These are phyloP conservation scores for Mylabris phalerata DNA, from an alignment of 1,140 invertebrate species.

Conservation along the genomic window DNA sequence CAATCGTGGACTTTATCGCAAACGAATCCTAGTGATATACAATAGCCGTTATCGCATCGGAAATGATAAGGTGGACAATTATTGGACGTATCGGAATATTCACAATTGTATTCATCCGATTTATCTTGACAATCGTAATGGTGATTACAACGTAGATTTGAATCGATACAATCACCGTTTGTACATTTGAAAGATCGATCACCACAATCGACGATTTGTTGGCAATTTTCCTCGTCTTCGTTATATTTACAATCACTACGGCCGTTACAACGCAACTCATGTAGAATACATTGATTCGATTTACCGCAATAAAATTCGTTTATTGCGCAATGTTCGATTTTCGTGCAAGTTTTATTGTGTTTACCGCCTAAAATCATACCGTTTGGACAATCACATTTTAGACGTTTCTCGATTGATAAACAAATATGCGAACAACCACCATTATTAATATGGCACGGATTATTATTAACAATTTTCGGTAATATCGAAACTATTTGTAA, in stretches of 20 bases:
- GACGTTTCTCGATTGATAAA: slow-evolving; percentile 36
- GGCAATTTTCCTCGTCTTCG: slow-evolving; percentile 61
- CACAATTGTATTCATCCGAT: slow-evolving; percentile 66
- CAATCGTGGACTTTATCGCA: slow-evolving; percentile 76
- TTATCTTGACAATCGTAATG: slow-evolving; percentile 67
- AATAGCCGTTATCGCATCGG: slow-evolving; percentile 51
- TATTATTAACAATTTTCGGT: slow-evolving; percentile 30
- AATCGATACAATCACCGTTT: slow-evolving; percentile 46
- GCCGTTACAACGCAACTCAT: slow-evolving; percentile 61
- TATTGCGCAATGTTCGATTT: slow-evolving; percentile 40
- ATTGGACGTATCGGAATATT: slow-evolving; percentile 28
- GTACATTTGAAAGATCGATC: slow-evolving; percentile 50
- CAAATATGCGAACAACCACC: slow-evolving; percentile 71
- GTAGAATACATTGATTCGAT: slow-evolving; percentile 56
- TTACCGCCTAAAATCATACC: slow-evolving; percentile 46
- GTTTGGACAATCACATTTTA: slow-evolving; percentile 53
- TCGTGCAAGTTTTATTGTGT: slow-evolving; percentile 47
- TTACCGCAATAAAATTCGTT: slow-evolving; percentile 51
- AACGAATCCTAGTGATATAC: slow-evolving; percentile 53
- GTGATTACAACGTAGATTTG: slow-evolving; percentile 59
- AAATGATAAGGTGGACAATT: slow-evolving; percentile 42
- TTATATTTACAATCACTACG: slow-evolving; percentile 58
- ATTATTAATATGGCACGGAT: slow-evolving; percentile 56
- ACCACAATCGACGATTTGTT: slow-evolving; percentile 35
- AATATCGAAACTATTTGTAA: slow-evolving; percentile 30